phyloP scores from a whole-genome alignment of 2,113 vertebrate species.

The Callorhinus ursinus region DNA sequence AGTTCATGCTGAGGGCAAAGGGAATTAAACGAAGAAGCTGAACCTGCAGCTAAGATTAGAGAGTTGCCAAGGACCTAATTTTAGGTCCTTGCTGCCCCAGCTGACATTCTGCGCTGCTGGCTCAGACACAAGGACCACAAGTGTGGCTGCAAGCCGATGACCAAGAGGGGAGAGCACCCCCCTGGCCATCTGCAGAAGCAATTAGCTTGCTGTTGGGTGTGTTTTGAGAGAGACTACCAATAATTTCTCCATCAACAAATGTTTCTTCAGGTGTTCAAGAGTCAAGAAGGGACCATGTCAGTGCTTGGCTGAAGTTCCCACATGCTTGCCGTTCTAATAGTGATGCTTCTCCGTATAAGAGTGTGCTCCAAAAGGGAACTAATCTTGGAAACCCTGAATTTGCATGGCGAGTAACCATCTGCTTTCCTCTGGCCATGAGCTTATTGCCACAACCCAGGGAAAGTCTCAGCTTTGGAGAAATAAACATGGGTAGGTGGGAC shows the following conservation, averaged over 20 bases:
- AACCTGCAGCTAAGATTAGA: constrained; percentile 78
- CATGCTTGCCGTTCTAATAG: constrained; percentile 42
- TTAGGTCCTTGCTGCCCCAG: constrained; percentile 74
- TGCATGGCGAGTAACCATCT: constrained; percentile 60
- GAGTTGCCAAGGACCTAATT: constrained; percentile 75
- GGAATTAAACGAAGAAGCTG: constrained; percentile 72
- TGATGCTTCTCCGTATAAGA: constrained; percentile 44
- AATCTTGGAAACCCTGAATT: constrained; percentile 66
- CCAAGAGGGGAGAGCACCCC: neutral
- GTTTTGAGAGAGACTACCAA: constrained; percentile 73
- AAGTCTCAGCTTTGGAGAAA: constrained; percentile 62
- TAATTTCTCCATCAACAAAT: constrained; percentile 76
- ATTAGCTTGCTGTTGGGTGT: constrained; percentile 68
- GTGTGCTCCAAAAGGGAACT: constrained; percentile 46
- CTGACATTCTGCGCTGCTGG: constrained; percentile 56
- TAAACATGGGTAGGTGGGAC: neutral
- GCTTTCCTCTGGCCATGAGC: constrained; percentile 50
- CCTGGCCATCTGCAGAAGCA: constrained; percentile 75
- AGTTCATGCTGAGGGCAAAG: constrained; percentile 80
- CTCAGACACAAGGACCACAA: constrained; percentile 38
- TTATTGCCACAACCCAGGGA: constrained; percentile 47
- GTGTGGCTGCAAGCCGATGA: neutral
- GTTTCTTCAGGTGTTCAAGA: constrained; percentile 81
- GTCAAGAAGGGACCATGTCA: constrained; percentile 54
- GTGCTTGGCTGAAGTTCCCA: constrained; percentile 61